Conservation (phyloP, 2,113 vertebrate genomes). For the Zapus hudsonius region DNA sequence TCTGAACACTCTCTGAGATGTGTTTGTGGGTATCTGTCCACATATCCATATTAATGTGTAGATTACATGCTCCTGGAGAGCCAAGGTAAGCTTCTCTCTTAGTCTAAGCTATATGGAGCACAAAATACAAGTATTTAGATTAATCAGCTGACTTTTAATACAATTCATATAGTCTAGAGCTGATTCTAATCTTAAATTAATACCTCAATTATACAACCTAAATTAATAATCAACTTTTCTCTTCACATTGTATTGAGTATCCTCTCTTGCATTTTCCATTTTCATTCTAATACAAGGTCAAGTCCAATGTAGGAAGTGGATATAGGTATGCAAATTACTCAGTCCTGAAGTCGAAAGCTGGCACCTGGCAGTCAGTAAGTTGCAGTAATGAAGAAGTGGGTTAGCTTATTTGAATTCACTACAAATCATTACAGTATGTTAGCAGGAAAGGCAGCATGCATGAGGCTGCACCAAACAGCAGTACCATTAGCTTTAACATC, state of each 20-base stretch:
- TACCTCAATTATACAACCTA: neutral
- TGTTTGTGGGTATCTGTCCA: neutral
- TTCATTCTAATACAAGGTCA: neutral
- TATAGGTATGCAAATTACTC: neutral
- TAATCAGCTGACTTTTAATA: neutral
- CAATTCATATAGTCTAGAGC: neutral
- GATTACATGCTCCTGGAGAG: neutral
- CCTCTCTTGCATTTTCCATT: neutral
- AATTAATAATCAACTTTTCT: conserved; percentile 14
- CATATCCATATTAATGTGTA: neutral
- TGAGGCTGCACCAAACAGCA: neutral
- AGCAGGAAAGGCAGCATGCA: neutral
- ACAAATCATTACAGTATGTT: neutral
- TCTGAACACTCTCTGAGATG: neutral
- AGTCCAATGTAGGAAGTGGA: neutral
- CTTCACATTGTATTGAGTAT: neutral
- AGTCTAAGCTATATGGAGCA: neutral
- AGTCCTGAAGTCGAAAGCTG: neutral
- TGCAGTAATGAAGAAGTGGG: neutral
- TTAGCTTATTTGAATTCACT: neutral
- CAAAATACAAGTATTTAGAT: neutral
- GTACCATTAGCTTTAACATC: neutral
- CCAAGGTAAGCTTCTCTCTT: conserved; percentile 15
- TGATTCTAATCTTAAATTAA: conserved; percentile 10
- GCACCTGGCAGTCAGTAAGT: neutral